phyloP scores from a whole-genome alignment of 2,888 invertebrate genomes.

The Caenorhabditis sulstoni region DNA sequence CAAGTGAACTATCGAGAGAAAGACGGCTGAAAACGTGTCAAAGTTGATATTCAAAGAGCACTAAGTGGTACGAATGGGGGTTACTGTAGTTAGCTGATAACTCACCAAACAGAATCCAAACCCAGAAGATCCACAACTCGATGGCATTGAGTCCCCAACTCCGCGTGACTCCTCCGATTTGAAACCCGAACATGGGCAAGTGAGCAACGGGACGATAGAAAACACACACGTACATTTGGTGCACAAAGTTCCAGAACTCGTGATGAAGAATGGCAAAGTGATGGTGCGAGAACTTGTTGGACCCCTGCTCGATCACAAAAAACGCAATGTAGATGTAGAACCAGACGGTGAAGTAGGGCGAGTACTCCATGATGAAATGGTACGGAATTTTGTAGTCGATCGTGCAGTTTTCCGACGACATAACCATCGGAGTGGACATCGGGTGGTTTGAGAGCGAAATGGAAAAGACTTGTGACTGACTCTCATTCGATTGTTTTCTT shows the following conservation, averaged over 20 bases:
- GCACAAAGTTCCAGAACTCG: constrained; percentile 44
- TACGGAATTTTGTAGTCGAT: constrained; percentile 47
- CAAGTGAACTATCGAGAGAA: constrained; percentile 43
- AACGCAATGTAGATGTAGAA: constrained; percentile 44
- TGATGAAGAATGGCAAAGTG: constrained; percentile 38
- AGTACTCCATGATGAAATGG: constrained; percentile 45
- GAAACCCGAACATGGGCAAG: constrained; percentile 55
- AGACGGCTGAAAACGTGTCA: constrained; percentile 46
- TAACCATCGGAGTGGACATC: constrained; percentile 11
- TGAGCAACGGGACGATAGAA: constrained; percentile 50
- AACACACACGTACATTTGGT: constrained; percentile 46
- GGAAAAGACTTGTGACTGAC: too few relatives aligned
- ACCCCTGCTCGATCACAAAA: constrained; percentile 33
- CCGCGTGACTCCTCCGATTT: constrained; percentile 39
- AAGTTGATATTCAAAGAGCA: too few relatives aligned
- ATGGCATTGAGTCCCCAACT: constrained; percentile 46
- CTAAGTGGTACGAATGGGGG: too few relatives aligned
- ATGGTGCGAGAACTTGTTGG: constrained; percentile 29
- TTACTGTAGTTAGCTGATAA: too few relatives aligned
- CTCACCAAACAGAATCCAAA: constrained; percentile 46
- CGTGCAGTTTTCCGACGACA: constrained; percentile 36
- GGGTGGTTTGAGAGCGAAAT: too few relatives aligned
- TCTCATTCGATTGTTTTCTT: too few relatives aligned
- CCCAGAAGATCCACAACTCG: constrained; percentile 49
- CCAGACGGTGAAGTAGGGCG: constrained; percentile 45